Percentiles rank a stretch among this genome's conserved stretches.
Conservation (phyloP, 2,888 invertebrate species). For the Thysanoteuthis rhombus region DNA sequence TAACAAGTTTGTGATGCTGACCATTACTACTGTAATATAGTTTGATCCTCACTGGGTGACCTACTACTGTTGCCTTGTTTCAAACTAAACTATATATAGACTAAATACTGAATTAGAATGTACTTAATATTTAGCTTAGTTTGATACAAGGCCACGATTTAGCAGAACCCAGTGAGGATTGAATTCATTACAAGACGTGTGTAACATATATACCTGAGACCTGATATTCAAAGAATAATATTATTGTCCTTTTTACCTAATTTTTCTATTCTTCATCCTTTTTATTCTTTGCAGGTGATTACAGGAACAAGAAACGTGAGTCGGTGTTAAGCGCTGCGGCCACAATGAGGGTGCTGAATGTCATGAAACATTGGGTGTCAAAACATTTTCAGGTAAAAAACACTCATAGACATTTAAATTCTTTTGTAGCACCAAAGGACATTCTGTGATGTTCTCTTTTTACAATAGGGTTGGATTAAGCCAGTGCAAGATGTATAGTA, state of each 20-base stretch:
- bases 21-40: too few relatives aligned
- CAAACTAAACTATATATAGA: too few relatives aligned
- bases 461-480: background rate
- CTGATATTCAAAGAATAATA: background rate
- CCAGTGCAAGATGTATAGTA: too few relatives aligned
- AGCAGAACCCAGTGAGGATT: too few relatives aligned
- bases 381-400: slow-evolving; percentile 80
- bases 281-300: slow-evolving; percentile 53
- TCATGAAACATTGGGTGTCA: slow-evolving; percentile 84
- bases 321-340: slow-evolving; percentile 85
- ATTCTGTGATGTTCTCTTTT: background rate
- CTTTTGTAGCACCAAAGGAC: background rate
- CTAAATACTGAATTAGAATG: too few relatives aligned
- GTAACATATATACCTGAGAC: too few relatives aligned
- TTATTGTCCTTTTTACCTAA: background rate
- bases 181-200: too few relatives aligned
- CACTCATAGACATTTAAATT: background rate
- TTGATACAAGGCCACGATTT: too few relatives aligned
- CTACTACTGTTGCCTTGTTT: too few relatives aligned
- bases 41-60: too few relatives aligned
- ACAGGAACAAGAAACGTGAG: slow-evolving; percentile 62
- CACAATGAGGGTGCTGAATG: slow-evolving; percentile 90
- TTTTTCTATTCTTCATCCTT: background rate
- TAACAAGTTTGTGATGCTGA: too few relatives aligned
- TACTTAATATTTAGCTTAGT: too few relatives aligned